A percentile compares a stretch with the other conserved stretches of the same genome.
Conservation (phyloP, 2,797 vertebrate genomes). For the Danio albolineatus region DNA sequence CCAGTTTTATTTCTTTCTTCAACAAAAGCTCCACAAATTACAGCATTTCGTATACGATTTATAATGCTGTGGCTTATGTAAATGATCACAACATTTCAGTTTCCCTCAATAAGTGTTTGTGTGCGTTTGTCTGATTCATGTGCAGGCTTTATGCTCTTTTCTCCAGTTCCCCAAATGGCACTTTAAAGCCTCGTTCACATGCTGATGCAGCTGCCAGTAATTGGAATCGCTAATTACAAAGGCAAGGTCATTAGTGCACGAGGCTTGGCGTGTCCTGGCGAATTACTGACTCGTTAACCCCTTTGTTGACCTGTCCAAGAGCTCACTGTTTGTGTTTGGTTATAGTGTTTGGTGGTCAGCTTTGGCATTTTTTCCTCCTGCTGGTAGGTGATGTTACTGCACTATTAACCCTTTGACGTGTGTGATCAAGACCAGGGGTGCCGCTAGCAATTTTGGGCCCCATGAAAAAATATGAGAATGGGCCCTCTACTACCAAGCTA, state of each 20-base stretch:
- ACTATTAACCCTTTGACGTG: no score
- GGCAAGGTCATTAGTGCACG: conserved; percentile 18
- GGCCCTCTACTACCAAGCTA: no score
- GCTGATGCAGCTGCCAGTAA: conserved; percentile 28
- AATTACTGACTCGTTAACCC: neutral
- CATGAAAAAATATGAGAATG: no score
- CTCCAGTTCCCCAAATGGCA: neutral
- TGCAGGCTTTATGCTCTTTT: neutral
- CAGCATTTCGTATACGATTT: neutral
- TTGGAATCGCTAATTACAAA: conserved; percentile 7
- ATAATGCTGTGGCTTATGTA: neutral
- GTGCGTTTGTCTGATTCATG: no score
- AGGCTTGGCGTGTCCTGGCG: conserved; percentile 3
- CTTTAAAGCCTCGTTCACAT: neutral
- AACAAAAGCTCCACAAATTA: neutral
- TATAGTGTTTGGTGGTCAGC: neutral
- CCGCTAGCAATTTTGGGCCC: no score
- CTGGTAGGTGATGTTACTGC: no score
- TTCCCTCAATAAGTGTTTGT: neutral
- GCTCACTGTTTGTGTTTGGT: neutral
- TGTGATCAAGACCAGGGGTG: no score
- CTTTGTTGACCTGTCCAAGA: neutral
- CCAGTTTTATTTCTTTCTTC: neutral
- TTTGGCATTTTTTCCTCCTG: no score
- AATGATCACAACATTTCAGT: neutral